Evolutionary conservation across 2,888 invertebrate species (phyloP).

Genomic region (Gisinianus flammeolus): DNA sequence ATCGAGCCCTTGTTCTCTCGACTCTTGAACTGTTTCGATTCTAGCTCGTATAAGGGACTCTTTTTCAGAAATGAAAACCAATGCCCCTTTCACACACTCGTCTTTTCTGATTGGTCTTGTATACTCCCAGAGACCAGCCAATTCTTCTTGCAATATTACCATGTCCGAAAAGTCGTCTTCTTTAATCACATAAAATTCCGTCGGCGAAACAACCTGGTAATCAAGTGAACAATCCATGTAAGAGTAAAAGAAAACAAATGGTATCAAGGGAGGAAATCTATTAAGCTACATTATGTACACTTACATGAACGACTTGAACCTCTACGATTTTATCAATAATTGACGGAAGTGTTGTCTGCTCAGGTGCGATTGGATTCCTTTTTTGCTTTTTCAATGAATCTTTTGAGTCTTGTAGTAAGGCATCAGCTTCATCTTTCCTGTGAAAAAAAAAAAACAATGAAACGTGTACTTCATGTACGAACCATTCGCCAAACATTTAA

Average conservation of each 20-base stretch:
- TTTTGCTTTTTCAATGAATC: slow-evolving; percentile 52
- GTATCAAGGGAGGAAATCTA: no score
- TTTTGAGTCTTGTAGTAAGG: slow-evolving; percentile 58
- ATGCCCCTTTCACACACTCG: slow-evolving; percentile 2
- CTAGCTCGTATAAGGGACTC: slow-evolving; percentile 40
- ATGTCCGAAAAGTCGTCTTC: slow-evolving; percentile 18
- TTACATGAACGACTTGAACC: slow-evolving; percentile 68
- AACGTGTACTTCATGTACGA: no score
- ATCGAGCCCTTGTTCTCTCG: no score
- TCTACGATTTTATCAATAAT: slow-evolving; percentile 68
- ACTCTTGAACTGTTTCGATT: no score
- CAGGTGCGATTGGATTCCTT: slow-evolving; percentile 62
- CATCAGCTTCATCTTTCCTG: slow-evolving; percentile 59
- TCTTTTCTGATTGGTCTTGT: slow-evolving; percentile 3
- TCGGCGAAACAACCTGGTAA: slow-evolving; percentile 40
- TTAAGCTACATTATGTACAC: slow-evolving; percentile 49
- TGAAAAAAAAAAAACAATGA: slow-evolving; percentile 45
- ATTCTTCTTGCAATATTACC: neutral
- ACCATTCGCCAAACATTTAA: no score
- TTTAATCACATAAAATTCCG: slow-evolving; percentile 46
- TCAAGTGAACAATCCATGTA: neutral
- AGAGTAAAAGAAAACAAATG: no score
- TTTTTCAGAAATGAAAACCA: slow-evolving; percentile 28
- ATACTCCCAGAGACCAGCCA: neutral
- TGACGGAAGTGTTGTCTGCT: slow-evolving; percentile 63